These are phyloP conservation scores for Athalia cordata DNA, from an alignment of 2,888 invertebrate genomes.

Conservation along the genomic window DNA sequence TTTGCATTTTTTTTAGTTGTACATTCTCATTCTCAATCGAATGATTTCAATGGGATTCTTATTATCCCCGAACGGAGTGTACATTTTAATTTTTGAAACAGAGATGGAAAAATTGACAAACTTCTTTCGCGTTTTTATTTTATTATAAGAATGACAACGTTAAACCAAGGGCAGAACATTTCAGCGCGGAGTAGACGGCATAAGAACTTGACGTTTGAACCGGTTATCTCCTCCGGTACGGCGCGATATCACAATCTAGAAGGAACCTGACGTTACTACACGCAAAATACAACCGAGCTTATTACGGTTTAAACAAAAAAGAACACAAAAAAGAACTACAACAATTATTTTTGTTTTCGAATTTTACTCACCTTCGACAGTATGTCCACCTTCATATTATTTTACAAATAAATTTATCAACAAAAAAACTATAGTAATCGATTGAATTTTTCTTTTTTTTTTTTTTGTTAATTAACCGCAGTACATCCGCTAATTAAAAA, in stretches of 20 bases:
- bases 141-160: too few species aligned
- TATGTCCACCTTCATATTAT: conserved; percentile 38
- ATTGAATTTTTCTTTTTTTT: not conserved
- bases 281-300: not conserved
- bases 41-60: too few species aligned
- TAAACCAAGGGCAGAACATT: not conserved
- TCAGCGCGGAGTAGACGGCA: not conserved
- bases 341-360: not conserved
- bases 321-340: not conserved
- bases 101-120: too few species aligned
- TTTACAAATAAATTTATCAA: not conserved
- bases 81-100: too few species aligned
- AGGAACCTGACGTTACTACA: not conserved
- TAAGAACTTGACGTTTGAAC: conserved; percentile 30
- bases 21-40: too few species aligned
- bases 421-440: not conserved
- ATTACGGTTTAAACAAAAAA: conserved; percentile 8
- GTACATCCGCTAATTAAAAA: not conserved
- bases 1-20: too few species aligned
- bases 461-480: not conserved
- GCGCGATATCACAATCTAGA: conserved; percentile 8
- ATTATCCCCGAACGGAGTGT: too few species aligned
- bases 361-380: conserved; percentile 36
- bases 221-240: conserved; percentile 9
- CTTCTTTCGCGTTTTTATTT: too few species aligned